phyloP scores from a whole-genome alignment of 2,797 vertebrate genomes.

The Lithobates pipiens region DNA sequence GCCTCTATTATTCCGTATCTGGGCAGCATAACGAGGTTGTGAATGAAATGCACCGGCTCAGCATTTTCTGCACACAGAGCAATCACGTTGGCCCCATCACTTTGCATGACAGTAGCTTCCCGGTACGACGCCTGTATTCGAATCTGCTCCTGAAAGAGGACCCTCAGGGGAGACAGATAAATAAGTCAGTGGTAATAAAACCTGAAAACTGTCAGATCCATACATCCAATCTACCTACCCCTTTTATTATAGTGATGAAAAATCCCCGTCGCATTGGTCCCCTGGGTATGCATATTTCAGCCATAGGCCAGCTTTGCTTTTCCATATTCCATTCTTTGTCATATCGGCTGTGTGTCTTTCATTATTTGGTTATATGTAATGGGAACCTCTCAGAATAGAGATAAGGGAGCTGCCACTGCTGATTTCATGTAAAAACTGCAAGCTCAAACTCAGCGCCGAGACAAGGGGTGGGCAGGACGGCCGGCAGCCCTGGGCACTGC shows the following conservation, averaged over 20 bases:
- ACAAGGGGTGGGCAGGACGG: too few relatives aligned
- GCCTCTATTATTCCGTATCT: too few relatives aligned
- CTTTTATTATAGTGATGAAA: neutral
- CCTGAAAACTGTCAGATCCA: slow-evolving; percentile 14
- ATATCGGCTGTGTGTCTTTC: too few relatives aligned
- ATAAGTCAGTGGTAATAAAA: slow-evolving; percentile 20
- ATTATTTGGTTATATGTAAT: too few relatives aligned
- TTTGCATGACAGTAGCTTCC: neutral
- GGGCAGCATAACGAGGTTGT: neutral
- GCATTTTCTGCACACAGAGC: too few relatives aligned
- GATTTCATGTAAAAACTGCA: too few relatives aligned
- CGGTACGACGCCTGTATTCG: neutral
- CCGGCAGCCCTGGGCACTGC: too few relatives aligned
- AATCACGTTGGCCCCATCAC: neutral
- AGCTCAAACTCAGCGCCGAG: too few relatives aligned
- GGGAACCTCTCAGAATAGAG: too few relatives aligned
- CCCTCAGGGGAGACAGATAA: neutral
- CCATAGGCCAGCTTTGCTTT: too few relatives aligned
- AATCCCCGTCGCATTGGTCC: neutral
- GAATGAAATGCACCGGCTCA: neutral
- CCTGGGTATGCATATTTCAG: neutral
- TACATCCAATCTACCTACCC: neutral
- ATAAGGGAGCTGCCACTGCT: too few relatives aligned
- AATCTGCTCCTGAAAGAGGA: neutral
- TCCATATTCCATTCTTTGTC: too few relatives aligned